phyloP scores from a whole-genome alignment of 2,888 invertebrate species.

The Dioctria linearis region DNA sequence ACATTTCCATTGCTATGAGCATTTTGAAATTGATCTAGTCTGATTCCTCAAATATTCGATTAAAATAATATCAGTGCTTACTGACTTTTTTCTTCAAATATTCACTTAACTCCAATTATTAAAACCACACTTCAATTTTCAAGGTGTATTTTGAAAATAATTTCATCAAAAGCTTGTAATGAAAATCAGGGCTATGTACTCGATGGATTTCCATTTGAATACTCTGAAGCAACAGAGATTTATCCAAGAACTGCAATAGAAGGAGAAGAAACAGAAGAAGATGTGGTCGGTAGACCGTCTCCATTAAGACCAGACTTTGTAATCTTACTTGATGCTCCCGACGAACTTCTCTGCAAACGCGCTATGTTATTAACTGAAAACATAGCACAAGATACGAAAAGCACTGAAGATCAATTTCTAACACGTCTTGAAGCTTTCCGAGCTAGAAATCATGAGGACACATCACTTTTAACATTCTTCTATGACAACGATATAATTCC shows the following conservation, averaged over 20 bases:
- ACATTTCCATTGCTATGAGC: too few relatives aligned
- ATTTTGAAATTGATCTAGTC: too few relatives aligned
- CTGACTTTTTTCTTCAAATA: neutral
- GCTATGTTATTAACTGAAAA: slow-evolving; percentile 57
- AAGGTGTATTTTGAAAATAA: slow-evolving; percentile 57
- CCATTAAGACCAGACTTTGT: slow-evolving; percentile 57
- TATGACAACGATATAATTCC: slow-evolving; percentile 60
- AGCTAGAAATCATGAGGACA: slow-evolving; percentile 59
- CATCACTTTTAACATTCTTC: slow-evolving; percentile 58
- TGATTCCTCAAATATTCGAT: too few relatives aligned
- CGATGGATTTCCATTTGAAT: slow-evolving; percentile 60
- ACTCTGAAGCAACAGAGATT: slow-evolving; percentile 57
- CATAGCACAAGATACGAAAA: slow-evolving; percentile 44
- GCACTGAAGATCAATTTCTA: slow-evolving; percentile 58
- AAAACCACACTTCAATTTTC: neutral
- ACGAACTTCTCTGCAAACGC: slow-evolving; percentile 58
- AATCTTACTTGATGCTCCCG: slow-evolving; percentile 57
- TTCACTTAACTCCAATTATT: too few relatives aligned
- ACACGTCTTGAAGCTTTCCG: slow-evolving; percentile 59
- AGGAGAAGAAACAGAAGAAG: slow-evolving; percentile 6
- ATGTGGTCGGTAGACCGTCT: neutral
- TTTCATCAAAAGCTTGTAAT: slow-evolving; percentile 57
- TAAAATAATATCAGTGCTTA: too few relatives aligned
- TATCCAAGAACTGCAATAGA: slow-evolving; percentile 21
- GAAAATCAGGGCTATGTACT: slow-evolving; percentile 61